Evolutionary conservation across 2,888 invertebrate genomes (phyloP), one percentile per base, ranked within the genome.

Genomic region (Girardia tigrina): DNA sequence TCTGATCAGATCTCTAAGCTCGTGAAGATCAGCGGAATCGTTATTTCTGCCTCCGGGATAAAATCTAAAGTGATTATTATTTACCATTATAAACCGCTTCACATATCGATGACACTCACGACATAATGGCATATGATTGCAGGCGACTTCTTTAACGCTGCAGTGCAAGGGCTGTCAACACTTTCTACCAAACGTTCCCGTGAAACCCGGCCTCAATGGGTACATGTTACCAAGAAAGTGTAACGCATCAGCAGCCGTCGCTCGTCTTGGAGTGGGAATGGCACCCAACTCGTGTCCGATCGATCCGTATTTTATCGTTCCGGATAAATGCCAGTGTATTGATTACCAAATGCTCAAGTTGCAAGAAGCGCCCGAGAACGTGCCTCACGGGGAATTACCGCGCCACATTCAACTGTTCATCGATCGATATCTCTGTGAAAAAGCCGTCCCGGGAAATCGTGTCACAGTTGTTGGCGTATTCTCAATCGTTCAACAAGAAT

Each of bases 331-430:
- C 84, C 88, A 89, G 79, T 98, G 97, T 84, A 91, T 97, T 27
- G 97, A 99, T 85, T 99, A 92, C 83, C 98, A 99, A 88, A 90
- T 91, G 0, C 84, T 98, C n/a, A 99, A 95, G 84, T 85, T 97
- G 14, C 97, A 98, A 87, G 98, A 98, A 85, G 86, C 92, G 26
- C 94, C 94, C 0, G 97, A 98, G 83, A 89, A 88, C 78, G 90
- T 92, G 77, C 94, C 94, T 0, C 94, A 95, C 81, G 97, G 98
- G 71, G 98, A 99, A 86, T 91, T 98, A 88, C 97, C 98, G 0
- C 88, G 98, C 0, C 97, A 98, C 84, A 86, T 98, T 80, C 91
- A 92, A 79, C 87, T 99, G 4, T 99, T 92, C 84, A 91, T 91
- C 81, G 98, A 98, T 82, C 88, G 87, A 76, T 89, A 90, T 82